Percentiles rank a stretch among this genome's conserved stretches.
Evolutionary conservation across 2,797 vertebrate genomes (phyloP).

Genomic region (Harpagifer antarcticus): DNA sequence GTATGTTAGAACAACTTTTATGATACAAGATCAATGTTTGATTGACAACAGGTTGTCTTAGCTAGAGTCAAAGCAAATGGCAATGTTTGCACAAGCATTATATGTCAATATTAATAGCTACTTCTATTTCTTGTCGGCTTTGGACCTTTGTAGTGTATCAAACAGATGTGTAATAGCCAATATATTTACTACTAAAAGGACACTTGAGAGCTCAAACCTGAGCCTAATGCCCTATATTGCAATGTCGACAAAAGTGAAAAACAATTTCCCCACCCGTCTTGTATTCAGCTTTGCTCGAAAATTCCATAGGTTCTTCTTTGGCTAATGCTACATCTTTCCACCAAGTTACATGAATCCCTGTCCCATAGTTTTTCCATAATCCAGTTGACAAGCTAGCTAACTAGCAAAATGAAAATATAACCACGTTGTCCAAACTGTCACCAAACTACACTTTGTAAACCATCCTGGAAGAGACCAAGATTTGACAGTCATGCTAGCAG

Average conservation of each 20-base stretch:
- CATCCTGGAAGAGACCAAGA: neutral
- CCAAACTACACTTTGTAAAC: neutral
- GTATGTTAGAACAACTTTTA: conserved; percentile 34
- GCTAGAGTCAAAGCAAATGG: neutral
- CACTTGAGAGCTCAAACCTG: too few species aligned
- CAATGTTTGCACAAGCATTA: neutral
- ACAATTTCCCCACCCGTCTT: too few species aligned
- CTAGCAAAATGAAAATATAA: too few species aligned
- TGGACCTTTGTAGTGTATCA: neutral
- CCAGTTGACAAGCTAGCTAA: too few species aligned
- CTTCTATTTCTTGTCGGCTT: neutral
- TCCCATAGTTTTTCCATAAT: too few species aligned
- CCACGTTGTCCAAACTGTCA: neutral
- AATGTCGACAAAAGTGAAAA: too few species aligned
- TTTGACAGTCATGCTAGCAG: neutral
- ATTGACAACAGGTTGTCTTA: neutral
- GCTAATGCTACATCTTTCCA: too few species aligned
- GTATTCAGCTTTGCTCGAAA: too few species aligned
- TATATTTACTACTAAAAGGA: neutral
- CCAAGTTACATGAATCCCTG: too few species aligned
- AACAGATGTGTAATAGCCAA: neutral
- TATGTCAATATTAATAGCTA: neutral
- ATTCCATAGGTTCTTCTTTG: too few species aligned
- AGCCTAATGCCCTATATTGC: too few species aligned
- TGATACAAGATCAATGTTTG: neutral